Evolutionary conservation across 2,888 invertebrate genomes (phyloP).

Genomic region (Drosophila borealis): DNA sequence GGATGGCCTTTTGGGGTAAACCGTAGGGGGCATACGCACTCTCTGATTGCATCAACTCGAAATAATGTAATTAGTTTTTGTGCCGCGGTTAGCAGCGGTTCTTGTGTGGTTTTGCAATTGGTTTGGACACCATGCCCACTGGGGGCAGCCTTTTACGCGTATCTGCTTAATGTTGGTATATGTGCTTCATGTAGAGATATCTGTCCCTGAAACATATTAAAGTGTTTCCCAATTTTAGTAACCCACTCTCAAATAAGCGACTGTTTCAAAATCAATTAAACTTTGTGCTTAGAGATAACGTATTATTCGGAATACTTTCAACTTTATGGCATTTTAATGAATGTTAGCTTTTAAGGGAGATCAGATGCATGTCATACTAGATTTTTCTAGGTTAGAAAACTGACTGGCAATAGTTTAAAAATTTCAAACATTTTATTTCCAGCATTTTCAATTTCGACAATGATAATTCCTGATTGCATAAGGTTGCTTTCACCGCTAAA

Average conservation of each 20-base stretch:
- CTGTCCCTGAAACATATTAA: constrained; percentile 6
- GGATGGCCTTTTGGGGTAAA: constrained; percentile 58
- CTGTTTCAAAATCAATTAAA: background rate
- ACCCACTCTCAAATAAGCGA: background rate
- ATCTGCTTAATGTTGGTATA: constrained; percentile 10
- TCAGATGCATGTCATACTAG: no score
- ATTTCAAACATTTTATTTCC: no score
- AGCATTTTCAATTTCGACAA: no score
- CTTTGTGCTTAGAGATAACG: no score
- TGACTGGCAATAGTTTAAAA: no score
- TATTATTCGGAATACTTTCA: no score
- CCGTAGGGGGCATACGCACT: constrained; percentile 62
- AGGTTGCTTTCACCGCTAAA: no score
- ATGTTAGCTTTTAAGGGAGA: no score
- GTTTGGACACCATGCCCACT: background rate
- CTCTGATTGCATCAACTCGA: constrained; percentile 78
- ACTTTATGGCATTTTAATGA: no score
- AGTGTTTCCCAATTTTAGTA: constrained; percentile 5
- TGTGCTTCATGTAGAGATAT: constrained; percentile 9
- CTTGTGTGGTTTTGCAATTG: constrained; percentile 16
- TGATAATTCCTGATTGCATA: no score
- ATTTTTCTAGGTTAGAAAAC: no score
- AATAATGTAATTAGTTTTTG: constrained; percentile 82
- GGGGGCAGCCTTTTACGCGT: constrained; percentile 1
- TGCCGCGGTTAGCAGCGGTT: constrained; percentile 46